phyloP scores from a whole-genome alignment of 2,888 invertebrate genomes.

The Rhagium mordax region DNA sequence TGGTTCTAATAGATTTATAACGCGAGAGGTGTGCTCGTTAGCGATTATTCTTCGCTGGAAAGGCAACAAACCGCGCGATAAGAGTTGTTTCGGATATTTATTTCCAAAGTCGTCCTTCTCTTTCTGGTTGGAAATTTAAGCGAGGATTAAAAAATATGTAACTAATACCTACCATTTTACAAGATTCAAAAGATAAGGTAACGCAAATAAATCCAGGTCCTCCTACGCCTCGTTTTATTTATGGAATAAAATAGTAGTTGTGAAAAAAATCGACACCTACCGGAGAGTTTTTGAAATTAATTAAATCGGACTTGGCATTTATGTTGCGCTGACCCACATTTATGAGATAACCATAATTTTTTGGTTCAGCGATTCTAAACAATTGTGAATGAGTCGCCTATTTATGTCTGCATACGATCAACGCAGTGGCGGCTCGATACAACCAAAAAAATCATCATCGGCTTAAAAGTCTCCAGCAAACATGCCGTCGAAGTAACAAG shows the following conservation, averaged over 20 bases:
- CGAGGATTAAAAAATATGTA: neutral
- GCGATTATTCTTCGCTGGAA: slow-evolving; percentile 11
- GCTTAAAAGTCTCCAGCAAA: too few relatives aligned
- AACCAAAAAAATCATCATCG: too few relatives aligned
- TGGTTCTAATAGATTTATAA: slow-evolving; percentile 27
- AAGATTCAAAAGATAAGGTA: neutral
- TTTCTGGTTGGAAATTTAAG: neutral
- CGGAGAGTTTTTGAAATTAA: neutral
- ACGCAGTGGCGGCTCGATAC: too few relatives aligned
- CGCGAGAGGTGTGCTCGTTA: slow-evolving; percentile 19
- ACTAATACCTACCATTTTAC: neutral
- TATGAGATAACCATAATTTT: neutral
- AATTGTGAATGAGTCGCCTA: neutral
- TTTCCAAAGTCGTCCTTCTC: neutral
- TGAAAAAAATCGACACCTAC: neutral
- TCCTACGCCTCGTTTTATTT: neutral
- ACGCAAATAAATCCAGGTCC: neutral
- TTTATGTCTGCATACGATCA: too few relatives aligned
- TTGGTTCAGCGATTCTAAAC: neutral
- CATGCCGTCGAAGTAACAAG: too few relatives aligned
- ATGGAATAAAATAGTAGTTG: neutral
- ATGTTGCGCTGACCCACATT: neutral
- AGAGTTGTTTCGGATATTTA: slow-evolving; percentile 18
- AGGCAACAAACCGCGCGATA: slow-evolving; percentile 13
- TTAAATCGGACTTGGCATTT: neutral